Conservation (phyloP, 2,113 vertebrate genomes). For the Coreoperca whiteheadi region DNA sequence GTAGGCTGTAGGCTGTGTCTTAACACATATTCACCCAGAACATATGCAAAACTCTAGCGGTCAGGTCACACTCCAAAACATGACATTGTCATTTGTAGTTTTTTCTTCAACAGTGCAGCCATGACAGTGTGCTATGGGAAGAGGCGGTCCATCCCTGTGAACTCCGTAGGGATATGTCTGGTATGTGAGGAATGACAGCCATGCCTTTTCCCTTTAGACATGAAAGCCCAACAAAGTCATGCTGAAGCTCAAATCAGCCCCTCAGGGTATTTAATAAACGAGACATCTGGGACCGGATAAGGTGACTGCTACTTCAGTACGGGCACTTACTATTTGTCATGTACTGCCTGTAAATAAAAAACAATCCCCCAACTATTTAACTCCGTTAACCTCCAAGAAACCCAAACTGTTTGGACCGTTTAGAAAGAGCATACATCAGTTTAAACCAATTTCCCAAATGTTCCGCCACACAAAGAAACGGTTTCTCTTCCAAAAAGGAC, state of each 20-base stretch:
- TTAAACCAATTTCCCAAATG: not conserved
- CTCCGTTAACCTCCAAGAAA: not conserved
- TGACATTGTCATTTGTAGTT: slow-evolving; percentile 7
- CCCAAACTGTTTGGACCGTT: not conserved
- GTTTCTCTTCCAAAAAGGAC: not conserved
- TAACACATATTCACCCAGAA: not conserved
- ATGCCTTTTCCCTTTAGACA: slow-evolving; percentile 37
- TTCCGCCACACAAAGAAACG: not conserved
- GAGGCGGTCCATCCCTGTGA: slow-evolving; percentile 8
- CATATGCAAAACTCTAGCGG: not conserved
- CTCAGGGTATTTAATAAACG: slow-evolving; percentile 17
- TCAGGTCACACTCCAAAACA: not conserved
- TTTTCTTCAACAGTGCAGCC: not conserved
- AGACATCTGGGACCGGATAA: not conserved
- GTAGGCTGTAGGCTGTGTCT: not conserved
- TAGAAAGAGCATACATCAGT: not conserved
- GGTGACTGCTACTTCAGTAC: not conserved
- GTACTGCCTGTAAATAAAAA: not conserved
- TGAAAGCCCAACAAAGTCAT: slow-evolving; percentile 32
- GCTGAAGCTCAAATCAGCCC: not conserved
- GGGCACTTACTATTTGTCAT: not conserved
- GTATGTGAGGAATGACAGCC: slow-evolving; percentile 62
- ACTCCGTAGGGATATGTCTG: slow-evolving; percentile 41
- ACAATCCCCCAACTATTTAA: not conserved
- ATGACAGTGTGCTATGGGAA: slow-evolving; percentile 22